A percentile compares a stretch with the other conserved stretches of the same genome.
These are phyloP conservation scores for Platypus cylindrus DNA, from an alignment of 2,888 invertebrate genomes.

Conservation along the genomic window DNA sequence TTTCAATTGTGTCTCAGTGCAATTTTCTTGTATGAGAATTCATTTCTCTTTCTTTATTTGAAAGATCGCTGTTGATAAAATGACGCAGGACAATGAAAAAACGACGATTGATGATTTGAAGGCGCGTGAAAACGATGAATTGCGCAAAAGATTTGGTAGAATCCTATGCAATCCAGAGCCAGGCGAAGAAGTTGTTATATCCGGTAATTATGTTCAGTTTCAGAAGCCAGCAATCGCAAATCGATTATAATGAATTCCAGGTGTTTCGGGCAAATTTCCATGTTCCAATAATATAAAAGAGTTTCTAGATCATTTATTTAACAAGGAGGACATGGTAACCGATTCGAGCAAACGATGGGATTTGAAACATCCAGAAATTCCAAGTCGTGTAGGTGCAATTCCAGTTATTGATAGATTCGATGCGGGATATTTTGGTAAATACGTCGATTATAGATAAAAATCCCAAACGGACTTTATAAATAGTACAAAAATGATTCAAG, in stretches of 20 bases:
- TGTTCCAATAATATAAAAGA: constrained; percentile 62
- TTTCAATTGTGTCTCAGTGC: no score
- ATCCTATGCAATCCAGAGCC: constrained; percentile 43
- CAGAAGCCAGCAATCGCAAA: no score
- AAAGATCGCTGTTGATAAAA: no score
- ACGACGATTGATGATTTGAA: not conserved
- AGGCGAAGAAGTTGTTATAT: constrained; percentile 53
- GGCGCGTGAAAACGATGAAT: constrained; percentile 2
- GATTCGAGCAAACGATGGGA: constrained; percentile 65
- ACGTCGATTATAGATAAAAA: no score
- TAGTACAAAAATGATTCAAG: constrained; percentile 7
- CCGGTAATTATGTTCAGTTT: constrained; percentile 38
- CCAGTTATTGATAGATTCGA: constrained; percentile 41
- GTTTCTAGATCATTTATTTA: constrained; percentile 56
- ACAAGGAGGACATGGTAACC: constrained; percentile 74
- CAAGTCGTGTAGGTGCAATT: constrained; percentile 54
- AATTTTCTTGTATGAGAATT: no score
- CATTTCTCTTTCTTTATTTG: no score
- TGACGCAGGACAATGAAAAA: no score
- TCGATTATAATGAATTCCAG: no score
- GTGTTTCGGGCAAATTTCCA: constrained; percentile 58
- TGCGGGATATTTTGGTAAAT: constrained; percentile 41
- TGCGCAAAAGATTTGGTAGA: constrained; percentile 9
- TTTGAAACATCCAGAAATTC: constrained; percentile 45
- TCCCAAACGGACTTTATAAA: not conserved